phyloP scores from a whole-genome alignment of 1,140 invertebrate genomes.

The Dinoponera quadriceps region DNA sequence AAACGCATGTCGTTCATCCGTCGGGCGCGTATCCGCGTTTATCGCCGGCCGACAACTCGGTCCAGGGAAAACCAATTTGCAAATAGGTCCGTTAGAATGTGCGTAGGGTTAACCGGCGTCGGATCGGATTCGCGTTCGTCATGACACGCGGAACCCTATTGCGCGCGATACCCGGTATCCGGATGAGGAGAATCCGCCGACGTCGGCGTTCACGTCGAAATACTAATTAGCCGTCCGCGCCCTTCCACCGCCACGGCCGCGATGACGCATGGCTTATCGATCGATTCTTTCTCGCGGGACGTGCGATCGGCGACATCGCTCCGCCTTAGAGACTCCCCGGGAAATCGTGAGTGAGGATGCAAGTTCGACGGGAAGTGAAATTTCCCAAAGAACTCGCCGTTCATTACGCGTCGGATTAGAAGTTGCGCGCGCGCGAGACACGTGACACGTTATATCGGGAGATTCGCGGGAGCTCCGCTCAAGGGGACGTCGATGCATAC shows the following conservation, averaged over 20 bases:
- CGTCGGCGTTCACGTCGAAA: slow-evolving; percentile 62
- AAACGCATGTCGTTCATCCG: slow-evolving; percentile 68
- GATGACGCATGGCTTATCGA: slow-evolving; percentile 64
- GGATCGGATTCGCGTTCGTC: slow-evolving; percentile 64
- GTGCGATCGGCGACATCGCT: too few species aligned
- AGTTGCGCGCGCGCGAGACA: too few species aligned
- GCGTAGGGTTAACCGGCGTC: slow-evolving; percentile 64
- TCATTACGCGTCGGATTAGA: too few species aligned
- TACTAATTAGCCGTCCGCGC: slow-evolving; percentile 66
- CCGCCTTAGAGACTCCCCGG: not conserved
- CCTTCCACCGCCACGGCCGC: slow-evolving; percentile 9
- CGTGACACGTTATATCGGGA: too few species aligned
- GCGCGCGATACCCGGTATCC: slow-evolving; percentile 44
- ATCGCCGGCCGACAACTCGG: slow-evolving; percentile 58
- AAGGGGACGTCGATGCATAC: slow-evolving; percentile 1
- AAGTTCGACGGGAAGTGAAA: too few species aligned
- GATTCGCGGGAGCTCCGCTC: not conserved
- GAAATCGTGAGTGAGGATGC: too few species aligned
- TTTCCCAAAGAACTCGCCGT: too few species aligned
- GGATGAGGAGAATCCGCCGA: slow-evolving; percentile 63
- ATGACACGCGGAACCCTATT: slow-evolving; percentile 44
- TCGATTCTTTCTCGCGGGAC: slow-evolving; percentile 23
- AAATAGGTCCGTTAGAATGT: slow-evolving; percentile 71
- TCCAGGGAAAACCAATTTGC: slow-evolving; percentile 76
- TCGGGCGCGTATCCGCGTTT: slow-evolving; percentile 65